A percentile compares a stretch with the other conserved stretches of the same genome.
These are phyloP conservation scores for Gymnocypris eckloni DNA, from an alignment of 2,797 vertebrate species.

Conservation along the genomic window DNA sequence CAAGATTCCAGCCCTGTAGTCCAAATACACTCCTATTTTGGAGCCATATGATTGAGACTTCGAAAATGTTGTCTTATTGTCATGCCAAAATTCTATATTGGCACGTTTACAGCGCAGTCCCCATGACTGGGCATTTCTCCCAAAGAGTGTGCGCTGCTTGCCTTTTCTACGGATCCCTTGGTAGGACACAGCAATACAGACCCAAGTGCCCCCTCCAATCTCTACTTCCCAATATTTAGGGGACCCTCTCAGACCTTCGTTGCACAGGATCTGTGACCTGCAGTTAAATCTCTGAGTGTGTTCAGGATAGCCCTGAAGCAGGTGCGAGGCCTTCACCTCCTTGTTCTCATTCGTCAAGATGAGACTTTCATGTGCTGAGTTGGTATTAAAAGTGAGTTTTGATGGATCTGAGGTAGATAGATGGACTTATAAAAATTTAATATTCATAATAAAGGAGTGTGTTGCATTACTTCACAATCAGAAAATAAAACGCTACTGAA, in stretches of 20 bases:
- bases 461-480: background rate
- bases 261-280: slow-evolving; percentile 55
- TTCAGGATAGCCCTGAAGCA: background rate
- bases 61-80: slow-evolving; percentile 3
- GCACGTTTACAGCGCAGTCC: background rate
- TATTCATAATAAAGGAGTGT: background rate
- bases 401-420: slow-evolving; percentile 33
- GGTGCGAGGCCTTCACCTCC: slow-evolving; percentile 12
- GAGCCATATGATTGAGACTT: background rate
- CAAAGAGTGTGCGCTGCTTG: slow-evolving; percentile 49
- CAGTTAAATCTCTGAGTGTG: slow-evolving; percentile 46
- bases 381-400: slow-evolving; percentile 53
- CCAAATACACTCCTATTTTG: slow-evolving; percentile 54
- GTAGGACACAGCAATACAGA: slow-evolving; percentile 57
- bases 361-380: slow-evolving; percentile 46
- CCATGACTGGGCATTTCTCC: slow-evolving; percentile 51
- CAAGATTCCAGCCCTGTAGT: slow-evolving; percentile 48
- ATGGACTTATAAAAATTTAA: background rate
- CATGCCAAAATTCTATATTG: slow-evolving; percentile 44
- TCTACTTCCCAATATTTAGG: slow-evolving; percentile 57
- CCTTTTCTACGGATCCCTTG: slow-evolving; percentile 43
- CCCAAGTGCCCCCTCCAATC: slow-evolving; percentile 21
- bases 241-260: slow-evolving; percentile 34
- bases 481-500: background rate
- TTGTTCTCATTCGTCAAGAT: slow-evolving; percentile 14